Conservation (phyloP, 2,888 invertebrate genomes). For the Melikaiella ostensackeni region DNA sequence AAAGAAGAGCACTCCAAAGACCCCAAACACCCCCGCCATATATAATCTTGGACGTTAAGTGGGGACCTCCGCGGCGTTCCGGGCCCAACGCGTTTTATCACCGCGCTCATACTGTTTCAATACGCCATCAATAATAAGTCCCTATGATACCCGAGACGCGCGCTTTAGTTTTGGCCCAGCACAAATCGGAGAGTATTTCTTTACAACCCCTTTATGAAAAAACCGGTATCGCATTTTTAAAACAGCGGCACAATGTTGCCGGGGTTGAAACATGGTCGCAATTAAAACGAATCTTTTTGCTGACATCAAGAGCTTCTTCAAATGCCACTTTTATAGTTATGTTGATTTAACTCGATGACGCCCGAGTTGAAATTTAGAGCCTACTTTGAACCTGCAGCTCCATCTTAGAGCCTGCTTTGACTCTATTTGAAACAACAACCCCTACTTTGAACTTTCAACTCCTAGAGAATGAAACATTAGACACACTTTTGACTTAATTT, state of each 20-base stretch:
- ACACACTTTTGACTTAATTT: no score
- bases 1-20: constrained; percentile 62
- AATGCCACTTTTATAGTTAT: not conserved
- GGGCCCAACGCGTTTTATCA: constrained; percentile 74
- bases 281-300: constrained; percentile 60
- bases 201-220: constrained; percentile 56
- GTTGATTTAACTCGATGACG: no score
- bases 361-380: no score
- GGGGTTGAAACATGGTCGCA: constrained; percentile 66
- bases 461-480: no score
- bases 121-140: constrained; percentile 76
- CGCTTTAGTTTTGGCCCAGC: constrained; percentile 44
- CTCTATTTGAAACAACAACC: no score
- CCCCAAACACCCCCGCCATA: constrained; percentile 61
- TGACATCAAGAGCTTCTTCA: not conserved
- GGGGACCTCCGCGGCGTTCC: constrained; percentile 73
- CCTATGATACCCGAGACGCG: constrained; percentile 64
- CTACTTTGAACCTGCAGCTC: no score
- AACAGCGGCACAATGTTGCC: constrained; percentile 44
- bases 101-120: constrained; percentile 76
- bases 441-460: no score
- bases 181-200: constrained; percentile 48
- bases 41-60: constrained; percentile 75
- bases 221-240: constrained; percentile 51
- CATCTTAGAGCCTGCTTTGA: no score